Evolutionary conservation across 2,113 vertebrate species (phyloP), one percentile per base, ranked within the genome.

Genomic region (Percina caprodes): DNA sequence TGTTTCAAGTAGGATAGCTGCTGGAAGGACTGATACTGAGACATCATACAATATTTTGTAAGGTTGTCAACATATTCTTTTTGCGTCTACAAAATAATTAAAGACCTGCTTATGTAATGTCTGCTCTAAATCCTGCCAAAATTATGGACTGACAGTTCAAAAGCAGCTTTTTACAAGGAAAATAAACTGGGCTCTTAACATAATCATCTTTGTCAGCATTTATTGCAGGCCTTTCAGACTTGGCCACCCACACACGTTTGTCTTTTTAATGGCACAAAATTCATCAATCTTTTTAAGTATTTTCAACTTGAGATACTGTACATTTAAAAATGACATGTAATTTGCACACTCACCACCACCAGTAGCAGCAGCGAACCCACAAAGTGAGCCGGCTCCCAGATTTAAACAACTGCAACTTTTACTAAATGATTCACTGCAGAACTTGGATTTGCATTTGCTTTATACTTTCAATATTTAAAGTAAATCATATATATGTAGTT

Each of bases 181-280:
- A 76, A 69, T 23, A 67, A 83, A 74, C 35, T 5, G 45, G 11
- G 87, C 87, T 83, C 66, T 89, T 86, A 86, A 79, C 58, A 59
- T 78, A 83, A 83, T 89, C 54, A 16, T 61, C 67, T 73, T 56
- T 79, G 77, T 89, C 80, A 86, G 83, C 80, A 3, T 83, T 83
- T 86, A 55, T 55, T 11, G 23, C 10, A 13, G 11, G 42, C 56
- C 39, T 60, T 23, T 73, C 51, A 69, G 58, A 80, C 77, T 77
- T 62, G 72, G 62, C 63, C 63, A 21, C 24, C 72, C 48, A 39
- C 3, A 14, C 0, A 1, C 60, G 51, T 75, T 77, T 87, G 45
- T 81, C 42, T 65, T 52, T 75, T 65, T 66, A 63, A 65, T 51
- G 30, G n/a, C 30, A 7, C 18, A 1, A 4, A 42, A 24, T 68